Evolutionary conservation across 1,140 invertebrate species (phyloP).

Genomic region (Batillaria attramentaria): DNA sequence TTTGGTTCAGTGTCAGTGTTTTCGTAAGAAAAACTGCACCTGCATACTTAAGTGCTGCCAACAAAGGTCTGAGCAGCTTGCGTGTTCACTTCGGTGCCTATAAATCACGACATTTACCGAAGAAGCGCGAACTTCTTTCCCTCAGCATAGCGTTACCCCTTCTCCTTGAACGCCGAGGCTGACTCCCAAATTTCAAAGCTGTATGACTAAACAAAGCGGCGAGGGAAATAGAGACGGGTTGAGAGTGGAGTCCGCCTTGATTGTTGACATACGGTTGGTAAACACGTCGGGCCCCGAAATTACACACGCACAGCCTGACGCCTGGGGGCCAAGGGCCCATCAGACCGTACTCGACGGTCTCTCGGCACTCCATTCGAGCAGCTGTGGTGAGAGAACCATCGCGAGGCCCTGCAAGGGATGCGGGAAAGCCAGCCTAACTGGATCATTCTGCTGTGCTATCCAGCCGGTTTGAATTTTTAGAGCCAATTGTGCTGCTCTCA

Average conservation of each 20-base stretch:
- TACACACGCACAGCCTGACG: slow-evolving; percentile 3
- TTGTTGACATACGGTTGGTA: slow-evolving; percentile 10
- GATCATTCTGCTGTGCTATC: not conserved
- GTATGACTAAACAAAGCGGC: not conserved
- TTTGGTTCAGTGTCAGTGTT: no score
- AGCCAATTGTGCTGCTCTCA: not conserved
- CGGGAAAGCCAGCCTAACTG: no score
- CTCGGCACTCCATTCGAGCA: slow-evolving; percentile 8
- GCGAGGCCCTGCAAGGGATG: slow-evolving; percentile 11
- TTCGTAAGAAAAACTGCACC: no score
- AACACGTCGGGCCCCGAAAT: slow-evolving; percentile 10
- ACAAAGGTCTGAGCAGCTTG: no score
- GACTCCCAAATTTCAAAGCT: not conserved
- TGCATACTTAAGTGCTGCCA: no score
- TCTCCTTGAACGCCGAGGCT: not conserved
- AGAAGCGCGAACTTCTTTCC: not conserved
- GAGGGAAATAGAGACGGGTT: not conserved
- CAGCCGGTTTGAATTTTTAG: not conserved
- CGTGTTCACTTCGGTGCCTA: not conserved
- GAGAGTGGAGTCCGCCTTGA: not conserved
- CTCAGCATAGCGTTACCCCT: not conserved
- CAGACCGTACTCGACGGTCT: not conserved
- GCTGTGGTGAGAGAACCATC: not conserved
- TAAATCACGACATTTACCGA: not conserved
- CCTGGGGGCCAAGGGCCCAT: not conserved